A percentile compares a stretch with the other conserved stretches of the same genome.
Conservation (phyloP, 2,113 vertebrate species). For the Boulengeromyrus knoepffleri region DNA sequence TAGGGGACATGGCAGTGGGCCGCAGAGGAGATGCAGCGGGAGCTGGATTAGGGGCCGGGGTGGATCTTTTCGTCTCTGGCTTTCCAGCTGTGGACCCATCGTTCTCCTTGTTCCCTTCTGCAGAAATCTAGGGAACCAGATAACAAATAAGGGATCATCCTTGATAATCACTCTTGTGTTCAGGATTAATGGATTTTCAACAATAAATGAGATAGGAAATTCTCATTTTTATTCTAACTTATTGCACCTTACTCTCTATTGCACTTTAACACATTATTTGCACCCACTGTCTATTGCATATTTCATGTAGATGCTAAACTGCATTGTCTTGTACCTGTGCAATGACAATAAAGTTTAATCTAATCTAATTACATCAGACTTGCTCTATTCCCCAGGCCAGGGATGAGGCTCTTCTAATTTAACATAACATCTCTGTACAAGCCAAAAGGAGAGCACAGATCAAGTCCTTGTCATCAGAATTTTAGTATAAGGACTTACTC, state of each 20-base stretch:
- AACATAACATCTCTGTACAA: background rate
- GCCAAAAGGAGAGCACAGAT: background rate
- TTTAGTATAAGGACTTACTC: background rate
- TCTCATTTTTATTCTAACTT: too few relatives aligned
- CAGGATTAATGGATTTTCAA: background rate
- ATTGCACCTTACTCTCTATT: too few relatives aligned
- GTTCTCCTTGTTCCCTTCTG: constrained; percentile 57
- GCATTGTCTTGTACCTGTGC: too few relatives aligned
- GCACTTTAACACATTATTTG: too few relatives aligned
- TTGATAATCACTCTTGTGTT: background rate
- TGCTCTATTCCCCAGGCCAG: background rate
- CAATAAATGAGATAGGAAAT: background rate
- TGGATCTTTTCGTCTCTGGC: constrained; percentile 37
- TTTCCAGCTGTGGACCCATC: constrained; percentile 9
- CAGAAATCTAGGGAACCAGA: constrained; percentile 23
- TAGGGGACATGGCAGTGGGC: constrained; percentile 47
- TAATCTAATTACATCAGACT: background rate
- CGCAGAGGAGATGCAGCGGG: constrained; percentile 5
- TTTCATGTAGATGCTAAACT: too few relatives aligned
- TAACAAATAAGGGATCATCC: background rate
- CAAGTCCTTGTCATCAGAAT: background rate
- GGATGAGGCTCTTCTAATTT: background rate
- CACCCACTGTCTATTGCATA: too few relatives aligned
- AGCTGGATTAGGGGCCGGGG: constrained; percentile 21
- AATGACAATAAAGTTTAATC: too few relatives aligned